A percentile compares a stretch with the other conserved stretches of the same genome.
Conservation (phyloP, 2,113 vertebrate species). For the Tupaia chinensis region DNA sequence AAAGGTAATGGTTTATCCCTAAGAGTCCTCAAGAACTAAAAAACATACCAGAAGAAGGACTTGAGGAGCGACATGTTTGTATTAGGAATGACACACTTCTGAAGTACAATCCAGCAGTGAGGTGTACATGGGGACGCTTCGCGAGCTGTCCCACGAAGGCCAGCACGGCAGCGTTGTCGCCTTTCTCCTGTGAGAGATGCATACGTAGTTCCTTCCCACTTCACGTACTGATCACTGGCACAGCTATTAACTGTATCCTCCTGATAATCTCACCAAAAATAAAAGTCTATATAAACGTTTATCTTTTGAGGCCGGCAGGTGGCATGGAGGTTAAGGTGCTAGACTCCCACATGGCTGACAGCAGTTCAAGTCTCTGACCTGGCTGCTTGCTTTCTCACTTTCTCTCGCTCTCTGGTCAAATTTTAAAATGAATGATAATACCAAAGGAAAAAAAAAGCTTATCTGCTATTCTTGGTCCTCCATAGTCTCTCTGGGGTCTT, state of each 20-base stretch:
- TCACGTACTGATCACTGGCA: background rate
- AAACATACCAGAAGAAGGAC: background rate
- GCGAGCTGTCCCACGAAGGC: background rate
- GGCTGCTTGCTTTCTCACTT: too few species aligned
- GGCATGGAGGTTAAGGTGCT: too few species aligned
- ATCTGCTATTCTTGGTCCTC: background rate
- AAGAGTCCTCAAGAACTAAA: conserved; percentile 14
- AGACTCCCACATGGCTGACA: too few species aligned
- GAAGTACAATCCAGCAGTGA: background rate
- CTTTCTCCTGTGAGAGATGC: background rate
- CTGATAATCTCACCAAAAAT: background rate
- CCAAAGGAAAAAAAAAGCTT: background rate
- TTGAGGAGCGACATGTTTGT: background rate
- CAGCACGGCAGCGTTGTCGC: background rate
- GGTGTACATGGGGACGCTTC: background rate
- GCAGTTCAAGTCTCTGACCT: too few species aligned
- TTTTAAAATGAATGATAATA: too few species aligned
- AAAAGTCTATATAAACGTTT: background rate
- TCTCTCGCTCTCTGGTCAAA: too few species aligned
- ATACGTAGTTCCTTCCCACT: background rate
- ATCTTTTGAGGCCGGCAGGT: background rate
- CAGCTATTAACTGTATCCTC: background rate
- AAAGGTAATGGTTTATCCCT: background rate
- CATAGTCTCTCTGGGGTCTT: background rate
- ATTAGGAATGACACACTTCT: background rate